Percentiles rank a stretch among this genome's conserved stretches.
These are phyloP conservation scores for Tachina grossa DNA, from an alignment of 2,888 invertebrate species.

Conservation along the genomic window DNA sequence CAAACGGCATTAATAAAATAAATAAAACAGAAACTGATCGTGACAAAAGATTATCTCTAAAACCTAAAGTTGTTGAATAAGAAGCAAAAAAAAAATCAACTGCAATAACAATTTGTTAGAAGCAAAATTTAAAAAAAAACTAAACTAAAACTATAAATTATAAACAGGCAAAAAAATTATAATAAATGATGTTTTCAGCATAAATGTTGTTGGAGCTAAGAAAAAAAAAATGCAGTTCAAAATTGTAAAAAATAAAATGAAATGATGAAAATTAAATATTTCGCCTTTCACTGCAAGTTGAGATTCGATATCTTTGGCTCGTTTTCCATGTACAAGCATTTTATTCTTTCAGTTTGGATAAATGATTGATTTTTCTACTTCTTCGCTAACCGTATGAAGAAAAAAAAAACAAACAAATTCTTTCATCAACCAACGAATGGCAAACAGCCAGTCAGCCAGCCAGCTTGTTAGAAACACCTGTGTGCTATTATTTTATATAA, in stretches of 20 bases:
- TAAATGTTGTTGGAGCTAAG: constrained; percentile 58
- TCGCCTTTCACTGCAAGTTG: constrained; percentile 62
- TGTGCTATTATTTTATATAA: constrained; percentile 78
- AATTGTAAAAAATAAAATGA: constrained; percentile 24
- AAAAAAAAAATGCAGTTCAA: constrained; percentile 16
- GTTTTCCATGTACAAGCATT: constrained; percentile 49
- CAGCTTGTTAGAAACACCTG: constrained; percentile 76
- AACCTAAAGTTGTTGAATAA: constrained; percentile 39
- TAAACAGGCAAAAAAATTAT: constrained; percentile 39
- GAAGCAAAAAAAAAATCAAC: background rate
- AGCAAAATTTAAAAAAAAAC: constrained; percentile 19
- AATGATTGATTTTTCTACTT: constrained; percentile 76
- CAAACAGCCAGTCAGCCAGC: constrained; percentile 26
- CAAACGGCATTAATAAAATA: constrained; percentile 8
- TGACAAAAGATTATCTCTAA: constrained; percentile 67
- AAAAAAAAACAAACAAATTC: constrained; percentile 58
- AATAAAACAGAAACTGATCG: constrained; percentile 54
- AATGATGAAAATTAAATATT: constrained; percentile 59
- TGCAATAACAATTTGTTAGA: constrained; percentile 47
- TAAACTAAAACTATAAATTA: constrained; percentile 53
- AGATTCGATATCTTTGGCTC: constrained; percentile 66
- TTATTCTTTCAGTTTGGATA: constrained; percentile 27
- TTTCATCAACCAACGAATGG: constrained; percentile 72
- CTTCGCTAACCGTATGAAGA: constrained; percentile 73
- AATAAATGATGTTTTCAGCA: constrained; percentile 68